These are phyloP conservation scores for Parelbella ahira DNA, from an alignment of 2,888 invertebrate species.

Conservation along the genomic window DNA sequence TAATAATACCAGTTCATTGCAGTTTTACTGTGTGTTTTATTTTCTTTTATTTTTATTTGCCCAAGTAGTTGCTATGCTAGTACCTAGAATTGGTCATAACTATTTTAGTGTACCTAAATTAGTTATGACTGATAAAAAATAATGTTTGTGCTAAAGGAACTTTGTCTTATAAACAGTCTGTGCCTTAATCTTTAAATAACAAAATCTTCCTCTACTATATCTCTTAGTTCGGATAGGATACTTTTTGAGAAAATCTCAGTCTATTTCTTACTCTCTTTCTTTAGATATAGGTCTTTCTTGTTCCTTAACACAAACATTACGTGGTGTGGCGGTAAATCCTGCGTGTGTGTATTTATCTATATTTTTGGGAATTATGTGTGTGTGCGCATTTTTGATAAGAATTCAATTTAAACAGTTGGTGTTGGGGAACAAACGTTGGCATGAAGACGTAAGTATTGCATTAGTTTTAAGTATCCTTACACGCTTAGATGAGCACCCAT, in stretches of 20 bases:
- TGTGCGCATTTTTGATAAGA: conserved; percentile 56
- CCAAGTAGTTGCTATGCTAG: conserved; percentile 61
- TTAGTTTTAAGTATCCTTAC: conserved; percentile 45
- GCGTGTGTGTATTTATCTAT: conserved; percentile 41
- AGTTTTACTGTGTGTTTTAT: conserved; percentile 84
- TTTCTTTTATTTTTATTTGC: conserved; percentile 64
- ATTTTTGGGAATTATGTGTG: conserved; percentile 42
- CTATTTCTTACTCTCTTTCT: conserved; percentile 19
- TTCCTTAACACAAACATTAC: conserved; percentile 62
- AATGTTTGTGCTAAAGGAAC: conserved; percentile 70
- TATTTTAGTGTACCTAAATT: conserved; percentile 48
- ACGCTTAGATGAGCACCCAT: conserved; percentile 34
- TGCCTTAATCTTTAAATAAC: conserved; percentile 34
- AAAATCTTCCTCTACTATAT: conserved; percentile 26
- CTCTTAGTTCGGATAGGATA: conserved; percentile 16
- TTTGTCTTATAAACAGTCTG: conserved; percentile 32
- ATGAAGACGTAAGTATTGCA: conserved; percentile 66
- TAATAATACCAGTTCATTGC: conserved; percentile 87
- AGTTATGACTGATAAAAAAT: conserved; percentile 44
- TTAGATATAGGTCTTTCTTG: conserved; percentile 14
- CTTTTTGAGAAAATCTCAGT: conserved; percentile 10
- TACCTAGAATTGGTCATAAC: conserved; percentile 40
- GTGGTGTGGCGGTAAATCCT: conserved; percentile 49
- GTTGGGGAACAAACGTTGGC: conserved; percentile 68
- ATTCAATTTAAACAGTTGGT: conserved; percentile 66